phyloP scores from a whole-genome alignment of 30 jellyfish, hydroid and myxozoan genomes.

The Hydractinia echinata region DNA sequence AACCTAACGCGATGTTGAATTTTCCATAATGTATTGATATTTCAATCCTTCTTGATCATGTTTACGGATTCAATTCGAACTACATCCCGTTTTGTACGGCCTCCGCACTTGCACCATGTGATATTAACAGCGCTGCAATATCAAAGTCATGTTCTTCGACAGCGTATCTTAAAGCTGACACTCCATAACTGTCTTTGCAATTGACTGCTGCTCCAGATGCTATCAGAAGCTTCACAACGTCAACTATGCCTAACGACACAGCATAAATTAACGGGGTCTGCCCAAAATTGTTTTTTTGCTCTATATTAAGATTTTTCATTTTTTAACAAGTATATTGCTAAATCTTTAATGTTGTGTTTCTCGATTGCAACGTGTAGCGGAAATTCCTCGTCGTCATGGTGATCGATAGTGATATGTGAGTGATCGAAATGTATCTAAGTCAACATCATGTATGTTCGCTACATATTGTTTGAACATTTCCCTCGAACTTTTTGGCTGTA shows the following conservation, averaged over 20 bases:
- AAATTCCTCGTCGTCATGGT: conserved; percentile 9
- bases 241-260: conserved; percentile 19
- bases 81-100: conserved; percentile 25
- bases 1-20: too few relatives aligned
- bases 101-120: conserved; percentile 30
- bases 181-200: conserved; percentile 34
- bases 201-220: conserved; percentile 38
- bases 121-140: conserved; percentile 32
- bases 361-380: conserved; percentile 33
- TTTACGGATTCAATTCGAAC: background rate
- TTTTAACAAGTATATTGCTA: conserved; percentile 17
- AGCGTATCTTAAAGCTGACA: conserved; percentile 26
- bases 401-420: background rate
- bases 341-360: conserved; percentile 17
- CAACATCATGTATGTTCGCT: conserved; percentile 19
- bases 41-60: too few relatives aligned
- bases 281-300: conserved; percentile 20
- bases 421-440: conserved; percentile 18
- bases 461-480: conserved; percentile 29
- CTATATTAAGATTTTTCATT: conserved; percentile 22
- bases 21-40: too few relatives aligned
- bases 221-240: conserved; percentile 31
- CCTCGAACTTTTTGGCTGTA: background rate
- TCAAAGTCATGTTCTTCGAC: conserved; percentile 39
- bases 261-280: conserved; percentile 36